Evolutionary conservation across 2,113 vertebrate genomes (phyloP).

Genomic region (Aspidoscelis tigris): DNA sequence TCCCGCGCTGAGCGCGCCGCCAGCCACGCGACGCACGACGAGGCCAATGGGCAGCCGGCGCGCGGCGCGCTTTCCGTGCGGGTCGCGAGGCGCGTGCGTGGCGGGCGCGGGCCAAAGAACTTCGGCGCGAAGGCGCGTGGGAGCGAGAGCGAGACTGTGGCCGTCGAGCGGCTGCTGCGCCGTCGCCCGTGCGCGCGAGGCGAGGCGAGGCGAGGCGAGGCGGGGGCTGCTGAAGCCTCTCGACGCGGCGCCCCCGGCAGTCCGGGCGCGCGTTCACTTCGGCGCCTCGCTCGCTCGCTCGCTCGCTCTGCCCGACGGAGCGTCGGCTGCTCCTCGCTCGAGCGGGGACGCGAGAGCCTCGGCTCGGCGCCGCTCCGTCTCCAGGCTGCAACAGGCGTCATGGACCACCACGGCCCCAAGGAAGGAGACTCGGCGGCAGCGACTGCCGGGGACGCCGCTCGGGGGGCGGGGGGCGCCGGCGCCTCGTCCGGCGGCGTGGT

Average conservation of each 20-base stretch:
- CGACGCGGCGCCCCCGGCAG: neutral
- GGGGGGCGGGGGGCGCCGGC: conserved; percentile 66
- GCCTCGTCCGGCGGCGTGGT: conserved; percentile 89
- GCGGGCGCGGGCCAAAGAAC: neutral
- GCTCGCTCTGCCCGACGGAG: neutral
- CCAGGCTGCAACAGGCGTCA: conserved; percentile 30
- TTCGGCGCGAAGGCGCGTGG: neutral
- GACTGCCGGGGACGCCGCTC: conserved; percentile 50
- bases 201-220: neutral
- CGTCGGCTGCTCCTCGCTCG: neutral
- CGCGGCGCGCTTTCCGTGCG: neutral
- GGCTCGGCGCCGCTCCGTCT: neutral
- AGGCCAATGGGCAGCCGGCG: too few species aligned
- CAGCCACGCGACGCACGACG: too few species aligned
- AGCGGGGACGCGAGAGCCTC: neutral
- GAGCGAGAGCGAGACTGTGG: neutral
- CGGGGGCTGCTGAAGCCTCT: neutral
- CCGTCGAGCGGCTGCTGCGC: neutral
- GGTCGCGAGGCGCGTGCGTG: neutral
- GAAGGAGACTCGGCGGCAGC: conserved; percentile 70
- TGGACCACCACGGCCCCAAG: conserved; percentile 62
- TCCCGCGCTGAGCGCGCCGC: too few species aligned
- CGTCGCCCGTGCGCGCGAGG: too few species aligned
- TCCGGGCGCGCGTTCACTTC: neutral
- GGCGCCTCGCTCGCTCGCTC: neutral